phyloP scores from a whole-genome alignment of 2,797 vertebrate genomes.

The Artibeus jamaicensis region DNA sequence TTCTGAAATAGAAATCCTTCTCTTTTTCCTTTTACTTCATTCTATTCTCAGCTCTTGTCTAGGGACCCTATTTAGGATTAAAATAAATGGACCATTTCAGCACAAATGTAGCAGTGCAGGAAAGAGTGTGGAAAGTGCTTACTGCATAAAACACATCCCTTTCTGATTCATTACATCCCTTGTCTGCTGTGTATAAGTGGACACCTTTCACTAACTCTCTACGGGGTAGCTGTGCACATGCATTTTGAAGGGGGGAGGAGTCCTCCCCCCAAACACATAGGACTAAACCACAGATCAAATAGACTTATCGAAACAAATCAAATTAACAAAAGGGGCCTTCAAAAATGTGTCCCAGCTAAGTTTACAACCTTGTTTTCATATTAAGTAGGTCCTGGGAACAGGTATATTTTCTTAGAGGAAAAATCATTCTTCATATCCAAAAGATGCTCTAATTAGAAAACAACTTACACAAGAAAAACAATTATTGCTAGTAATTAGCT shows the following conservation, averaged over 20 bases:
- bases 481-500: not conserved
- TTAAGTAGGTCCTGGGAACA: not conserved
- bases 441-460: not conserved
- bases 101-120: slow-evolving; percentile 72
- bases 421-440: not conserved
- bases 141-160: slow-evolving; percentile 75
- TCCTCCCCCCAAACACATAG: not conserved
- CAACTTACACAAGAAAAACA: not conserved
- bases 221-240: slow-evolving; percentile 45
- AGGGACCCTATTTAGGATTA: slow-evolving; percentile 77
- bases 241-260: not conserved
- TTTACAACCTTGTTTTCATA: not conserved
- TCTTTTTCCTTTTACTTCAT: slow-evolving; percentile 59
- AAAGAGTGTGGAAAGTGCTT: slow-evolving; percentile 76
- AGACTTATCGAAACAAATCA: not conserved
- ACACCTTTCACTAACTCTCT: slow-evolving; percentile 69
- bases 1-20: slow-evolving; percentile 71
- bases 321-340: not conserved
- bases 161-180: slow-evolving; percentile 76
- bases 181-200: slow-evolving; percentile 71
- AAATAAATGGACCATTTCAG: slow-evolving; percentile 80
- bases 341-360: not conserved
- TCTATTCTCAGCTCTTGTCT: slow-evolving; percentile 68
- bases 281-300: not conserved
- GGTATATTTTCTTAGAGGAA: not conserved